Evolutionary conservation across 1,140 invertebrate species (phyloP), one percentile per base, ranked within the genome.

Genomic region (Dufourea novaeangliae): DNA sequence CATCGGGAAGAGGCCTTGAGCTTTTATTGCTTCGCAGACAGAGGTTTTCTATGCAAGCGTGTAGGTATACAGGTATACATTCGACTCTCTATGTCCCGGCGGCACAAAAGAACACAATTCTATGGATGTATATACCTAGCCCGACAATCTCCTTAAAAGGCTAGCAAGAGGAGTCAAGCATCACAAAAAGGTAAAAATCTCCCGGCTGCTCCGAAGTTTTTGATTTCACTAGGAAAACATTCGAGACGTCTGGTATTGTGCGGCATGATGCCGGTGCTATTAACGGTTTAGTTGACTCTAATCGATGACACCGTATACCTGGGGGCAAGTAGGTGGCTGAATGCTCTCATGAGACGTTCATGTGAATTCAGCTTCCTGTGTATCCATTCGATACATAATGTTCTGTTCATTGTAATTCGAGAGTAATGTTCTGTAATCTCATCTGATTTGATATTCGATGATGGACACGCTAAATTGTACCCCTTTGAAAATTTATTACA

Each of bases 141-240:
- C n/a, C 66, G 67, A 63, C 75, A 77, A 77, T 77, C 67, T 77
- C 32, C 75, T 77, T 77, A 77, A 77, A 77, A 77, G 75, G 75
- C 57, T 41, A 54, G 75, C 67, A n/a, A n/a, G 34, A 52, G 63
- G 57, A 77, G 67, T 77, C 67, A 54, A 77, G 32, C 34, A 59
- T 50, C 67, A 54, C 27, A 68, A 27, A 56, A 63, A 62, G 57
- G 25, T 46, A 71, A 71, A 71, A 50, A 50, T n/a, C n/a, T n/a
- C 46, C 46, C 29, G 46, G 14, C 62, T 34, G 14, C 62, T 34
- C 29, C 20, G 7, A 11, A 25, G 62, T 66, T 74, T n/a, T 74
- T 74, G 72, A 74, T 74, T 74, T 74, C 72, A 57, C 46, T 67
- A 14, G 34, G 62, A 73, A 73, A 73, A 73, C 71, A 73, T 73